Percentiles rank a stretch among this genome's conserved stretches.
phyloP scores from a whole-genome alignment of 2,888 invertebrate genomes.

The Zeuzera pyrina region DNA sequence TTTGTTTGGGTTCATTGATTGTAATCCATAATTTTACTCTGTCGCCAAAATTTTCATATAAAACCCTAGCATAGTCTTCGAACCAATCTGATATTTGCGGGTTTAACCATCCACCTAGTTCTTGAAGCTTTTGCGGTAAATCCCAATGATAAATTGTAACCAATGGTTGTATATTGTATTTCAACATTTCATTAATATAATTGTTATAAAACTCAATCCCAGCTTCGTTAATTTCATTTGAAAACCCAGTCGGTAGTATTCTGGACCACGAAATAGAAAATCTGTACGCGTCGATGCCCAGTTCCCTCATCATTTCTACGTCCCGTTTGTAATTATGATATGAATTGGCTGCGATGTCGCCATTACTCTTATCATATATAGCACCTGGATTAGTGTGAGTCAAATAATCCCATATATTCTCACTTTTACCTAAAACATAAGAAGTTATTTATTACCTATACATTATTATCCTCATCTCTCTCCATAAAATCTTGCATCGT shows the following conservation, averaged over 20 bases:
- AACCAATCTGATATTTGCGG: constrained; percentile 36
- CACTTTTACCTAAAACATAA: constrained; percentile 37
- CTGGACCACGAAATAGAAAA: constrained; percentile 72
- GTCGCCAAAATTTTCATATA: constrained; percentile 38
- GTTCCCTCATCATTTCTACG: constrained; percentile 26
- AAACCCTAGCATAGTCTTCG: constrained; percentile 36
- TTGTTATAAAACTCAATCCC: constrained; percentile 74
- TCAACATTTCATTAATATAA: constrained; percentile 68
- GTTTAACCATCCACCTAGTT: constrained; percentile 53
- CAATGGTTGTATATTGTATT: constrained; percentile 67
- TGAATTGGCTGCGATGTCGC: constrained; percentile 64
- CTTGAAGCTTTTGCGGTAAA: constrained; percentile 42
- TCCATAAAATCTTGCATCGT: no score
- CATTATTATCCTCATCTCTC: no score
- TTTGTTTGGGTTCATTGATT: constrained; percentile 52
- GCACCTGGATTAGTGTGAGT: constrained; percentile 52
- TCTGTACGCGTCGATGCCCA: constrained; percentile 43
- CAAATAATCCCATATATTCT: constrained; percentile 71
- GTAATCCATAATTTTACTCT: constrained; percentile 58
- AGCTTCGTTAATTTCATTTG: constrained; percentile 50
- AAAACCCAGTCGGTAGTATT: constrained; percentile 62
- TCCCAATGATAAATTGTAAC: constrained; percentile 57
- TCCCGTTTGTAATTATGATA: constrained; percentile 67
- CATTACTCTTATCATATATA: constrained; percentile 58
- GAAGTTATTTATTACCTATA: no score